Percentiles rank a stretch among this genome's conserved stretches.
Conservation (phyloP, 2,797 vertebrate species). For the Yasuhikotakia modesta region DNA sequence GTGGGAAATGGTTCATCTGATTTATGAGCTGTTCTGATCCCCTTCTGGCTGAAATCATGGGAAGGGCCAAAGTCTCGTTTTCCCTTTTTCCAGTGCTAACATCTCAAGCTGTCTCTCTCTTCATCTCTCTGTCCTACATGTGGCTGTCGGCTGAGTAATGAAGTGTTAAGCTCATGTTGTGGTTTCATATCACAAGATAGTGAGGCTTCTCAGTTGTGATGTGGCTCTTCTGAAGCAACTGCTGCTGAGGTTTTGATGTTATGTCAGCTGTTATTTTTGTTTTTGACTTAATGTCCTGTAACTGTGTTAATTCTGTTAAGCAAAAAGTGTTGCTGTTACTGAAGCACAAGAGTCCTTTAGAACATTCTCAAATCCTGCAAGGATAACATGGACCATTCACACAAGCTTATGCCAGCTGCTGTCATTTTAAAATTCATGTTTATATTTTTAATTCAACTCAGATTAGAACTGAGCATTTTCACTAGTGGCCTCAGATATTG, state of each 20-base stretch:
- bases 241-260: neutral
- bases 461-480: neutral
- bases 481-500: neutral
- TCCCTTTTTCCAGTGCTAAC: constrained; percentile 32
- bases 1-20: constrained; percentile 59
- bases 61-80: constrained; percentile 54
- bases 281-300: too few species aligned
- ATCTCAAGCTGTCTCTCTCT: neutral
- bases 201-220: constrained; percentile 19
- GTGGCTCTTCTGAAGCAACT: neutral
- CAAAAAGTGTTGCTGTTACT: too few species aligned
- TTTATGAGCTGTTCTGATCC: constrained; percentile 63
- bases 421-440: too few species aligned
- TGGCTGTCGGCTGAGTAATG: constrained; percentile 45
- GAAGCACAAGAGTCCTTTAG: neutral
- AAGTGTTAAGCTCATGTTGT: constrained; percentile 58
- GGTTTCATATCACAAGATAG: constrained; percentile 54
- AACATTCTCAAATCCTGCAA: neutral
- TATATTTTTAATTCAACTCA: too few species aligned
- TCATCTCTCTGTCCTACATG: constrained; percentile 41
- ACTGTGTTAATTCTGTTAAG: too few species aligned
- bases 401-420: neutral
- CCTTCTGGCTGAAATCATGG: constrained; percentile 56
- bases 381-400: neutral
- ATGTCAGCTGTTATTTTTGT: constrained; percentile 9